Conservation (phyloP, 2,797 vertebrate genomes). For the Myotis pilosus region DNA sequence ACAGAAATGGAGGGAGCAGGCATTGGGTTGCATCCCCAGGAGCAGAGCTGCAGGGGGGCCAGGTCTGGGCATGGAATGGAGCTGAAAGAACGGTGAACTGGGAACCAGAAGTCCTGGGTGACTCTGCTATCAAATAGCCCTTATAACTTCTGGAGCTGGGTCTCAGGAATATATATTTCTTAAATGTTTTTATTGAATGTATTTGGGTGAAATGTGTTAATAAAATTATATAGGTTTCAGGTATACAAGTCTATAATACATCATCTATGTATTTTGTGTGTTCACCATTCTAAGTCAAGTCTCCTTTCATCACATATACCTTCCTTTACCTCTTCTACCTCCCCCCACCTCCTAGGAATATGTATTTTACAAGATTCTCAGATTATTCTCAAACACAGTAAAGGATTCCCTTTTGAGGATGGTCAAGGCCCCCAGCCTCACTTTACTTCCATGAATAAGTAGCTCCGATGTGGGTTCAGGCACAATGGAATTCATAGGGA, state of each 20-base stretch:
- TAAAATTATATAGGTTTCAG: background rate
- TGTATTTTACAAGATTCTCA: background rate
- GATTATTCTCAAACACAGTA: background rate
- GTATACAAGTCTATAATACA: background rate
- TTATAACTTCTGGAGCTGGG: background rate
- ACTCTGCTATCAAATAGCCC: background rate
- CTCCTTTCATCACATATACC: background rate
- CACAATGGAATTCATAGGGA: background rate
- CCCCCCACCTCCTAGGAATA: background rate
- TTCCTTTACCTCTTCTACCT: background rate
- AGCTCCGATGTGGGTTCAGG: background rate
- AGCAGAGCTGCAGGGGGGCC: background rate
- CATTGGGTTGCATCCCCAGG: background rate
- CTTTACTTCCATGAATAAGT: background rate
- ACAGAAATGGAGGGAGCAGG: slow-evolving; percentile 34
- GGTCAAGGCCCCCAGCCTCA: background rate
- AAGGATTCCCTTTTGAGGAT: background rate
- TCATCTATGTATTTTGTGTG: background rate
- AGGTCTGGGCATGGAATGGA: background rate
- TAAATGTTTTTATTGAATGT: background rate
- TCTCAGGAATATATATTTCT: background rate
- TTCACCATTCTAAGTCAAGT: background rate
- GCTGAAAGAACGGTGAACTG: too few relatives aligned
- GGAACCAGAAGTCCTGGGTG: background rate
- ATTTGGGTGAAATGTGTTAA: background rate